phyloP scores from a whole-genome alignment of 2,113 vertebrate species.

The Alethe castanea region DNA sequence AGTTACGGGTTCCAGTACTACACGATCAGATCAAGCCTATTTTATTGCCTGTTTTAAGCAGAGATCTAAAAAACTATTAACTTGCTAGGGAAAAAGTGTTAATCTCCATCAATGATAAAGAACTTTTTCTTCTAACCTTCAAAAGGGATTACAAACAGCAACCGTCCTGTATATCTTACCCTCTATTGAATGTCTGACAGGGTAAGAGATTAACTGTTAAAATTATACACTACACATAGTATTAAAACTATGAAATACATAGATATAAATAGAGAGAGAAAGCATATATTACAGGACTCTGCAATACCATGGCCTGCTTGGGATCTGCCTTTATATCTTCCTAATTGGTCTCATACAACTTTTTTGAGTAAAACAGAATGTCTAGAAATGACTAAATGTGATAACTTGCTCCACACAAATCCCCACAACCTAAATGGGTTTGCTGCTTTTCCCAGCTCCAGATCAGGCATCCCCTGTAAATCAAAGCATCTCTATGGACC shows the following conservation, averaged over 20 bases:
- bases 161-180: neutral
- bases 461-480: neutral
- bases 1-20: neutral
- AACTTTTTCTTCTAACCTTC: neutral
- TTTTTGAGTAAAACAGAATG: neutral
- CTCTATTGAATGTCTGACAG: neutral
- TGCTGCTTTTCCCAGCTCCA: neutral
- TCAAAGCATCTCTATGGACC: neutral
- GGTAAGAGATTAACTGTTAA: neutral
- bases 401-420: neutral
- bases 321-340: neutral
- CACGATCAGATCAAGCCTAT: neutral
- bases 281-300: neutral
- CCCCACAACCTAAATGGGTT: neutral
- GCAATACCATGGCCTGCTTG: fast-evolving
- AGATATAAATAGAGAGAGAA: neutral
- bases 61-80: neutral
- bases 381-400: neutral
- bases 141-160: neutral
- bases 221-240: too few species aligned
- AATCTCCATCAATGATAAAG: neutral
- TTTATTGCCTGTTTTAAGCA: neutral
- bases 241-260: neutral
- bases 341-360: neutral
- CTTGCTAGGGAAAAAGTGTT: neutral